phyloP scores from a whole-genome alignment of 1,140 invertebrate genomes.

The Halictus rubicundus region DNA sequence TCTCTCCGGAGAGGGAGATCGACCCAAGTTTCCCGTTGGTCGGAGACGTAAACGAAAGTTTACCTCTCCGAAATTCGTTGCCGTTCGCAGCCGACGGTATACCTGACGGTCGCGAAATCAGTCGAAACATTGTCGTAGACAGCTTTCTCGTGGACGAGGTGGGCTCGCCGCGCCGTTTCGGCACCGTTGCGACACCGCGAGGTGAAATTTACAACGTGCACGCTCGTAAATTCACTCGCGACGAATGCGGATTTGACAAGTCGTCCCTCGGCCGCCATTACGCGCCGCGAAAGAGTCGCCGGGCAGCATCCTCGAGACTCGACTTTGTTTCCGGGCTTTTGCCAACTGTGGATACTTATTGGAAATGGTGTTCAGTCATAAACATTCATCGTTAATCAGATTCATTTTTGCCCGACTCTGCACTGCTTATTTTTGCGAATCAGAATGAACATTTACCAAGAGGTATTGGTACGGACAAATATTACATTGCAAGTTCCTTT shows the following conservation, averaged over 20 bases:
- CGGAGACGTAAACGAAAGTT: conserved; percentile 31
- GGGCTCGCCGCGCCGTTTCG: conserved; percentile 57
- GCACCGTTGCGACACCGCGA: conserved; percentile 37
- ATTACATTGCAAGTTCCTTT: too few species aligned
- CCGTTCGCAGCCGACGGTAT: conserved; percentile 14
- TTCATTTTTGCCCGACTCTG: too few species aligned
- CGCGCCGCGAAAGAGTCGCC: neutral
- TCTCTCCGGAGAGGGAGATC: neutral
- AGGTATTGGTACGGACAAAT: too few species aligned
- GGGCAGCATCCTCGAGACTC: neutral
- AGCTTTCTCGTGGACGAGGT: conserved; percentile 52
- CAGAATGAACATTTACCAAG: too few species aligned
- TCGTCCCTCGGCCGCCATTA: conserved; percentile 13
- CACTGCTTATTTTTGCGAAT: too few species aligned
- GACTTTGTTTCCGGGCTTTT: neutral
- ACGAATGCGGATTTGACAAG: conserved; percentile 41
- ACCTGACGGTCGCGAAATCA: conserved; percentile 36
- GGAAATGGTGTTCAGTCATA: too few species aligned
- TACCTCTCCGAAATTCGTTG: conserved; percentile 37
- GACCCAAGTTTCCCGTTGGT: neutral
- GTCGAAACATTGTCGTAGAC: conserved; percentile 44
- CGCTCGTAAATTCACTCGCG: conserved; percentile 63
- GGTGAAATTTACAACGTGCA: conserved; percentile 59
- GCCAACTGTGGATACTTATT: too few species aligned
- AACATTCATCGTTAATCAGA: too few species aligned